Conservation (phyloP, 2,797 vertebrate species). For the Scomberomorus guttatus region DNA sequence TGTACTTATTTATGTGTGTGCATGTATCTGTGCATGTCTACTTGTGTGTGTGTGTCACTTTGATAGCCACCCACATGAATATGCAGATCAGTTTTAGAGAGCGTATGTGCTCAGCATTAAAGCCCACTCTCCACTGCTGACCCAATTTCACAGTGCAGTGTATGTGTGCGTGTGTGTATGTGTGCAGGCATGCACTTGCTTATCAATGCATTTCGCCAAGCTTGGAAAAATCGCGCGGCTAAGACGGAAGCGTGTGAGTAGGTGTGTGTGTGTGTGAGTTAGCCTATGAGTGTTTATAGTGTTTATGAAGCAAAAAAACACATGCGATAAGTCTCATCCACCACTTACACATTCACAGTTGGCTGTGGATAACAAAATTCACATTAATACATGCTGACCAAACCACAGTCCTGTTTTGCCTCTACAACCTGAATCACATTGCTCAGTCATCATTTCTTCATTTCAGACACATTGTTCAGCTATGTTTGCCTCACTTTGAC, state of each 20-base stretch:
- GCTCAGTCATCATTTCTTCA: slow-evolving; percentile 16
- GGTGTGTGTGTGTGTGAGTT: slow-evolving; percentile 44
- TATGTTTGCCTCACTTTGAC: background rate
- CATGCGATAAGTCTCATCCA: slow-evolving; percentile 50
- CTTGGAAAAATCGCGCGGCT: slow-evolving; percentile 63
- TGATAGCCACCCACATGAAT: slow-evolving; percentile 86
- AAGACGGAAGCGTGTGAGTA: slow-evolving; percentile 59
- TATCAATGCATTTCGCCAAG: slow-evolving; percentile 78
- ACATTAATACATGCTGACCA: slow-evolving; percentile 52
- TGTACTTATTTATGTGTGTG: slow-evolving; percentile 69
- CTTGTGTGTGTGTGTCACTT: slow-evolving; percentile 73
- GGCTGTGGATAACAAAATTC: slow-evolving; percentile 44
- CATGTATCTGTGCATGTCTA: slow-evolving; percentile 43
- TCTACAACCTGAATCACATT: slow-evolving; percentile 31
- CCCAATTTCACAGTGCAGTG: slow-evolving; percentile 83
- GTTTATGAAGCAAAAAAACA: slow-evolving; percentile 52
- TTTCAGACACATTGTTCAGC: background rate
- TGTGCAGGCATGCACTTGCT: slow-evolving; percentile 62
- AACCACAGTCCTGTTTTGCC: slow-evolving; percentile 24
- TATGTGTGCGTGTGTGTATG: slow-evolving; percentile 32
- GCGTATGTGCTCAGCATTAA: slow-evolving; percentile 86
- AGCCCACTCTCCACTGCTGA: slow-evolving; percentile 85
- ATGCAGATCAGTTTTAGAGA: slow-evolving; percentile 85
- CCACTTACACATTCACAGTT: slow-evolving; percentile 42
- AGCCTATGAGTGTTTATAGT: slow-evolving; percentile 45